These are phyloP conservation scores for Drosophila formosana DNA, from an alignment of 2,888 invertebrate species.

Conservation along the genomic window DNA sequence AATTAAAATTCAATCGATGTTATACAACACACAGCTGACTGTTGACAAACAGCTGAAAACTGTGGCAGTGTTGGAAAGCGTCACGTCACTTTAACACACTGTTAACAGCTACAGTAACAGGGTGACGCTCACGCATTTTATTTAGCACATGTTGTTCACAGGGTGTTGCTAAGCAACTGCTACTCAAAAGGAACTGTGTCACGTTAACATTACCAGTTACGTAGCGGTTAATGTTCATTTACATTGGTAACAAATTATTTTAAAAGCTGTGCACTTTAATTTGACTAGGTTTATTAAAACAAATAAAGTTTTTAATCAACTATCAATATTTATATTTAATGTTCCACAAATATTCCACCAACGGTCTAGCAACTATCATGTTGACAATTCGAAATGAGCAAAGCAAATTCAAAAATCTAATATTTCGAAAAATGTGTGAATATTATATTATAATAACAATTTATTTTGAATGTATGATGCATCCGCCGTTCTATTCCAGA, in stretches of 20 bases:
- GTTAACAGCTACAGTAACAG: background rate
- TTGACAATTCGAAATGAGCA: background rate
- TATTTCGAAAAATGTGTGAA: no score
- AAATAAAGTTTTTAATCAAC: no score
- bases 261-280: no score
- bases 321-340: no score
- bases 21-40: constrained; percentile 60
- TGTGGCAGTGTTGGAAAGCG: constrained; percentile 18
- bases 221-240: background rate
- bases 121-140: background rate
- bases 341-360: no score
- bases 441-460: no score
- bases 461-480: no score
- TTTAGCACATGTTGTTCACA: no score
- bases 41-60: constrained; percentile 27
- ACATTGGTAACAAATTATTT: background rate
- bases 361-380: no score
- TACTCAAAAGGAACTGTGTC: background rate
- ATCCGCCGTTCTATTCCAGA: no score
- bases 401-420: background rate
- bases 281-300: no score
- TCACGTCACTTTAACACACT: background rate
- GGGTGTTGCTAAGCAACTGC: no score
- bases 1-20: constrained; percentile 27
- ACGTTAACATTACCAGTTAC: background rate